Conservation (phyloP, 1,140 invertebrate species). For the Dufourea novaeangliae region DNA sequence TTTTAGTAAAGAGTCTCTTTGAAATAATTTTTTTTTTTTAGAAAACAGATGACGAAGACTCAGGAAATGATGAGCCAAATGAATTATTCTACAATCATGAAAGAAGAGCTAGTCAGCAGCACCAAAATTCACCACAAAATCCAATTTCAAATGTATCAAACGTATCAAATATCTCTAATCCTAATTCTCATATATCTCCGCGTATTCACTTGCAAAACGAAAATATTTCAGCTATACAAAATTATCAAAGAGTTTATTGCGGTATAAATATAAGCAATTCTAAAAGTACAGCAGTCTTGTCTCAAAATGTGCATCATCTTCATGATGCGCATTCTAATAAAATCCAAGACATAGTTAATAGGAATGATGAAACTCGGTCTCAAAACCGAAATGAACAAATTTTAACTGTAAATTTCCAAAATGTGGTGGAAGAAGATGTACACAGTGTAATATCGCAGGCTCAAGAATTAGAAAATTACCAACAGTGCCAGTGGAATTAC, state of each 20-base stretch:
- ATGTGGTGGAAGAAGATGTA: conserved; percentile 24
- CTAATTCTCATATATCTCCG: conserved; percentile 58
- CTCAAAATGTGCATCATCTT: background rate
- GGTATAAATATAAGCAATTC: conserved; percentile 9
- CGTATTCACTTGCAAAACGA: conserved; percentile 55
- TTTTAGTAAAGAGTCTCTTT: conserved; percentile 12
- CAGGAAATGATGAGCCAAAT: conserved; percentile 96
- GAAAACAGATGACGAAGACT: conserved; percentile 95
- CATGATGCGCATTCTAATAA: background rate
- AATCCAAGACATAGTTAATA: conserved; percentile 26
- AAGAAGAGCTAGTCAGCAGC: conserved; percentile 74
- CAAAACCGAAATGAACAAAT: conserved; percentile 22
- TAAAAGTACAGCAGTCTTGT: background rate
- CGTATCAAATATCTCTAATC: conserved; percentile 62
- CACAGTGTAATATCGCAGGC: conserved; percentile 1
- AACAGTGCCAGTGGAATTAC: conserved; percentile 59
- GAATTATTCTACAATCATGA: conserved; percentile 84
- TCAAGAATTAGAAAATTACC: conserved; percentile 36
- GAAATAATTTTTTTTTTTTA: conserved; percentile 78
- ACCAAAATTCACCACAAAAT: conserved; percentile 71
- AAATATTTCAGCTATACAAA: conserved; percentile 37
- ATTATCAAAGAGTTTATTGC: conserved; percentile 1
- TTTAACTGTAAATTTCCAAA: background rate
- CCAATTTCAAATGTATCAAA: conserved; percentile 54
- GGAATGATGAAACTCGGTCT: conserved; percentile 15